Base-by-base conservation (phyloP, 2,113 vertebrate genomes). In the Eidolon helvum region DNA sequence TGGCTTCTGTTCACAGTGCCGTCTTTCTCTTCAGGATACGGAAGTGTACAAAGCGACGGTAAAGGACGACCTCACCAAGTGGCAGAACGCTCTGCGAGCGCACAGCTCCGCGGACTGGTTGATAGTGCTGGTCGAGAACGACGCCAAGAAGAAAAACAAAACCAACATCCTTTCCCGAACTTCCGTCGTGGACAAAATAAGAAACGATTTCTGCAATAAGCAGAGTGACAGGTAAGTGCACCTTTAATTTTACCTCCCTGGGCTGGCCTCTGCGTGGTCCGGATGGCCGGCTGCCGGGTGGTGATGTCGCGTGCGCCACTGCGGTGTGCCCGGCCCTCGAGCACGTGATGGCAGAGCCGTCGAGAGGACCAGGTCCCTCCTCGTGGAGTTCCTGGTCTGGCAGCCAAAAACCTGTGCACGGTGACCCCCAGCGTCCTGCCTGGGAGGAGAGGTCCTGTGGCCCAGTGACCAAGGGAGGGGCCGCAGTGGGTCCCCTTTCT, bases 171-270 rank as follows among this genome's bases (percentile, higher is more conserved):
- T 99, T 92, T 99, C 99, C 30, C 99, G 99, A 30, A 99, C 99
- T 6, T 99, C 99, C 69, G 99, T 99, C 89, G 99, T 99, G 94
- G 99, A 99, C 99, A 99, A 99, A 98, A 99, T 99, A 99, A 99
- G 99, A 94, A 99, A 99, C 50, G 99, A 99, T 95, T 99, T 99
- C 97, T 99, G 99, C 97, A 99, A 99, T 98, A 99, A 99, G 91
- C 99, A 99, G 98, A 99, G 99, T 43, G 99, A 99, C 99, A 99
- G 99, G 99, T 99, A 96, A 97, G 98, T 28, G 0, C 83, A 77
- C 53, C 80, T 91, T 84, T 12, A n/a, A 7, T 80, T 71, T 86
- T 10, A 68, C 0, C 57, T 33, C 4, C 10, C 78, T 75, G 94
- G 61, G 33, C 43, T 50, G 45, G 6, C 6, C 0, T n/a, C 5